phyloP scores from a whole-genome alignment of 1,140 invertebrate genomes.

The Apocrypta bakeri region DNA sequence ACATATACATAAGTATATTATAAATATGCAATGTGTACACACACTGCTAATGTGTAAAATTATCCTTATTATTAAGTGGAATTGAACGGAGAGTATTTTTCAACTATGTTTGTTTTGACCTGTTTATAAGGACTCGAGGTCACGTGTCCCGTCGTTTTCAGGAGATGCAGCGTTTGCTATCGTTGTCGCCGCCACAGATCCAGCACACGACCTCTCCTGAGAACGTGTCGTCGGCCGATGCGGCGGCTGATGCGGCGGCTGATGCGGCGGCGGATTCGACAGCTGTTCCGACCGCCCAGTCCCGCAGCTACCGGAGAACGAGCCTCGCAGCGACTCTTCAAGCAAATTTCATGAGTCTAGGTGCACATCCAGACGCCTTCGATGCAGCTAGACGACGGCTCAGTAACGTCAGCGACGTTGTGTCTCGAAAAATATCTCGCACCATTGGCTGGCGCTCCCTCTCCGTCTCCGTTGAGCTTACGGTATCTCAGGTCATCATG shows the following conservation, averaged over 20 bases:
- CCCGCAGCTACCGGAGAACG: slow-evolving; percentile 55
- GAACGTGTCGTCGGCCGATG: background rate
- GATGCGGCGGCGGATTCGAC: background rate
- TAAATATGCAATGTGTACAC: no score
- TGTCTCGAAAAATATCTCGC: slow-evolving; percentile 81
- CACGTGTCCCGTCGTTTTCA: no score
- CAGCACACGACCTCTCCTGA: background rate
- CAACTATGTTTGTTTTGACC: no score
- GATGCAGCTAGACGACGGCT: slow-evolving; percentile 75
- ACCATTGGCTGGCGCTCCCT: slow-evolving; percentile 81
- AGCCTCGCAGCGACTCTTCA: slow-evolving; percentile 63
- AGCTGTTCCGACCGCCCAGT: background rate
- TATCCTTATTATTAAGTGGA: no score
- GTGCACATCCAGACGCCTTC: slow-evolving; percentile 48
- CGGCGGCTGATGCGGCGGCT: background rate
- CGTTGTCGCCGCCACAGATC: background rate
- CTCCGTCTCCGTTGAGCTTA: slow-evolving; percentile 75
- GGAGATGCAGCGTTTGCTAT: background rate
- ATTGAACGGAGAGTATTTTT: no score
- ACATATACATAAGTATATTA: no score
- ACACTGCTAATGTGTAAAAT: no score
- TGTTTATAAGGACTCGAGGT: background rate
- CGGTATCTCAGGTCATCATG: slow-evolving; percentile 71
- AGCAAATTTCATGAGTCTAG: slow-evolving; percentile 61
- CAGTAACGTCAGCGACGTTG: slow-evolving; percentile 83